Evolutionary conservation across 2,888 invertebrate genomes (phyloP).

Genomic region (Caenorhabditis plicata): DNA sequence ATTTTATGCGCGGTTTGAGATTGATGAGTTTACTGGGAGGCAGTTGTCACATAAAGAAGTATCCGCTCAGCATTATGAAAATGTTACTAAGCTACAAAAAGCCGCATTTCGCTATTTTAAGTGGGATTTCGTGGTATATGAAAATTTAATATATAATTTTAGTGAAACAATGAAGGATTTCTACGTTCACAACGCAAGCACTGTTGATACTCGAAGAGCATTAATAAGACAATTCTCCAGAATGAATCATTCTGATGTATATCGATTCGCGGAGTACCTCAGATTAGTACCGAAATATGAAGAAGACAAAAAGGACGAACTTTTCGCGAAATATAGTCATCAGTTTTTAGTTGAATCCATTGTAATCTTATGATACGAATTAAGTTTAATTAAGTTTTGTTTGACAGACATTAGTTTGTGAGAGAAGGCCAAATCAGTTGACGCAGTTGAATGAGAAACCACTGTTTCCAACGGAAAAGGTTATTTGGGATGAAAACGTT

Average conservation of each 20-base stretch:
- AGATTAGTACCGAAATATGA: conserved; percentile 76
- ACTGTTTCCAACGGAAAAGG: conserved; percentile 92
- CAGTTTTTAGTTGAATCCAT: conserved; percentile 82
- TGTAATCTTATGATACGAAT: conserved; percentile 70
- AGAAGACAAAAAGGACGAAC: neutral
- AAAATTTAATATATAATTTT: no score
- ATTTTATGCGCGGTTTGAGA: conserved; percentile 95
- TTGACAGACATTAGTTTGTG: conserved; percentile 49
- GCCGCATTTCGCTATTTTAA: conserved; percentile 77
- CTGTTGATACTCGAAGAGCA: conserved; percentile 85
- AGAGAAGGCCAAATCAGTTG: conserved; percentile 71
- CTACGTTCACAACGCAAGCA: conserved; percentile 88
- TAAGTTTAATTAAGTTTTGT: neutral
- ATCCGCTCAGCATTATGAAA: conserved; percentile 86
- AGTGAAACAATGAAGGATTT: conserved; percentile 75
- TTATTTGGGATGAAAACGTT: conserved; percentile 98
- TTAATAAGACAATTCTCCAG: conserved; percentile 78
- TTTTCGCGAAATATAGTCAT: conserved; percentile 70
- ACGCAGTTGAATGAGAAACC: conserved; percentile 96
- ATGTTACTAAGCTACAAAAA: conserved; percentile 88
- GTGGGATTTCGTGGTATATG: conserved; percentile 9
- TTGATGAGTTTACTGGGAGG: conserved; percentile 75
- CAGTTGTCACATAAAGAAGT: conserved; percentile 56
- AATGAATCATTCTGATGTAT: conserved; percentile 75
- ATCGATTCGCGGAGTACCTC: conserved; percentile 82